phyloP scores from a whole-genome alignment of 2,888 invertebrate species.

The Conistra vaccinii region DNA sequence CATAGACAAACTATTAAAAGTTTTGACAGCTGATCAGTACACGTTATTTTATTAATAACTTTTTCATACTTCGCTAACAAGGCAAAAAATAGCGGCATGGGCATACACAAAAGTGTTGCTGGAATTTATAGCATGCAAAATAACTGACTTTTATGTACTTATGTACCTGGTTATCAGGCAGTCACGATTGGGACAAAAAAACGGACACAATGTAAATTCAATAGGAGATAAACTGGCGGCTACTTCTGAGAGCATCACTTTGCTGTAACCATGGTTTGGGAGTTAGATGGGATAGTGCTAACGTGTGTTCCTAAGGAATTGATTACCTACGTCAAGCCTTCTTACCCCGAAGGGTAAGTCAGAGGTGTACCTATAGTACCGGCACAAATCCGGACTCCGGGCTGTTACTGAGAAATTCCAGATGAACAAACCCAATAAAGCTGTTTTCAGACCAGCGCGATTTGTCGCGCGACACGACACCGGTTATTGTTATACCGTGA shows the following conservation, averaged over 20 bases:
- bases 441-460: too few species aligned
- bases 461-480: too few species aligned
- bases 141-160: constrained; percentile 55
- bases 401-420: neutral
- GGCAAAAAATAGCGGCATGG: constrained; percentile 74
- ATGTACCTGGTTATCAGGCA: constrained; percentile 61
- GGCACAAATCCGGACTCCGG: neutral
- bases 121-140: constrained; percentile 71
- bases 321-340: neutral
- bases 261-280: constrained; percentile 36
- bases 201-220: constrained; percentile 76
- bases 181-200: constrained; percentile 74
- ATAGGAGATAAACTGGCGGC: constrained; percentile 64
- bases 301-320: neutral
- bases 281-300: constrained; percentile 11
- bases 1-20: constrained; percentile 55
- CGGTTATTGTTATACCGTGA: too few species aligned
- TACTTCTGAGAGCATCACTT: constrained; percentile 54
- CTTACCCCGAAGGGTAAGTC: neutral
- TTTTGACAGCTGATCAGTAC: constrained; percentile 65
- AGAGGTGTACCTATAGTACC: neutral
- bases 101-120: constrained; percentile 70
- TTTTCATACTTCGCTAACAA: constrained; percentile 67
- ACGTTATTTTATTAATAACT: constrained; percentile 55
- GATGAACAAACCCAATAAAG: too few species aligned